phyloP scores from a whole-genome alignment of 2,888 invertebrate species.

The Tryphoninae sp. region DNA sequence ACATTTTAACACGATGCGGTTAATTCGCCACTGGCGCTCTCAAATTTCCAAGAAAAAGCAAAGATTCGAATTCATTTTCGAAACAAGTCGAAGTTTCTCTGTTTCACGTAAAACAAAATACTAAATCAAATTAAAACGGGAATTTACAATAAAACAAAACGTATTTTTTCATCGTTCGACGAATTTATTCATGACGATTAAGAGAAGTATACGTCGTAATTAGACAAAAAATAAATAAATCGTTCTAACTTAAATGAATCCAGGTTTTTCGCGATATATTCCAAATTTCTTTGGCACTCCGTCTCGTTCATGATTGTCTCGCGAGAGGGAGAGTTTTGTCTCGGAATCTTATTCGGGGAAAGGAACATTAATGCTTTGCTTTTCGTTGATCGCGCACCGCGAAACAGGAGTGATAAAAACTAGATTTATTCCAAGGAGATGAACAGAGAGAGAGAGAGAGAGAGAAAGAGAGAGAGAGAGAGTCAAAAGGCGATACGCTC shows the following conservation, averaged over 20 bases:
- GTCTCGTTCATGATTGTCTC: background rate
- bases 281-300: background rate
- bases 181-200: too few relatives aligned
- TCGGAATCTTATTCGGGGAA: background rate
- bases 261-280: background rate
- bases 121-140: too few relatives aligned
- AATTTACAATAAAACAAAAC: too few relatives aligned
- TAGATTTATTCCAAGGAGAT: constrained; percentile 48
- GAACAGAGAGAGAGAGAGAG: background rate
- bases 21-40: too few relatives aligned
- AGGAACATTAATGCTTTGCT: background rate
- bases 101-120: too few relatives aligned
- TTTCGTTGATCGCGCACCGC: constrained; percentile 5
- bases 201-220: too few relatives aligned
- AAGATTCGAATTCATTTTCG: too few relatives aligned
- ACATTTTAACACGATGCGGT: background rate
- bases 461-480: background rate
- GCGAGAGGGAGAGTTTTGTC: background rate
- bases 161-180: too few relatives aligned
- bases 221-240: too few relatives aligned
- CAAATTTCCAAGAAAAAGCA: too few relatives aligned
- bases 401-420: constrained; percentile 47
- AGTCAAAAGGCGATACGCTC: constrained; percentile 32
- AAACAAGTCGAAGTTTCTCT: too few relatives aligned
- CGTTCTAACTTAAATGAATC: background rate